Evolutionary conservation across 1,140 invertebrate species (phyloP), one percentile per base, ranked within the genome.

Genomic region (Orchesella cincta): DNA sequence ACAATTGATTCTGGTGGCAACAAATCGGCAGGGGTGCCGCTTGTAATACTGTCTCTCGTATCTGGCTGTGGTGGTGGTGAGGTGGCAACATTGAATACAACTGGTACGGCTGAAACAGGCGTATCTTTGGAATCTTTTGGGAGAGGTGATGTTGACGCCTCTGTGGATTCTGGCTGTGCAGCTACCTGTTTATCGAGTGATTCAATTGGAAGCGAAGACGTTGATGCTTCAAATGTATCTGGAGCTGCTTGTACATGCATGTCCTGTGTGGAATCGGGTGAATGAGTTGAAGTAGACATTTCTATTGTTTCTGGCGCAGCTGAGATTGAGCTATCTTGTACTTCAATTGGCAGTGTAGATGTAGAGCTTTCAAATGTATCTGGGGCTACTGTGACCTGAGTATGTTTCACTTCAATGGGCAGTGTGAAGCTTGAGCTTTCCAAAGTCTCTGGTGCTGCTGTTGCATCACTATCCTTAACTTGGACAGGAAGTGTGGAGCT

Each of bases 231-330:
- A 5, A 23, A 26, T 12, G 62, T 67, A 5, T 67, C 62, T 29
- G 62, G 62, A n/a, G 62, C 26, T 2, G 62, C 62, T 67, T 67
- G 62, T 1, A 67, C 31, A 33, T 67, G 62, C 29, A 67, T 67
- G n/a, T 67, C 62, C 31, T 67, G 29, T 8, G 62, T 67, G 23
- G 29, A 26, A 67, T 33, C 62, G 8, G 62, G 28, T 33, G 29
- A 29, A 5, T 18, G 12, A 33, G 28, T 29, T 12, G 39, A 46
- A 1, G 62, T 67, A 5, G 62, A 67, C 2, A 67, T 67, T 1
- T 67, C 62, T 2, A 67, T 3, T 29, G 26, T 67, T 3, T 67
- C 62, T 14, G 62, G 62, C 12, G 33, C 23, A 31, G 62, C 62
- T 23, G 8, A 12, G 23, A 23, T 33, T 8, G 29, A 29, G 14